phyloP scores from a whole-genome alignment of 2,888 invertebrate genomes.

The Amphiduros pacificus region DNA sequence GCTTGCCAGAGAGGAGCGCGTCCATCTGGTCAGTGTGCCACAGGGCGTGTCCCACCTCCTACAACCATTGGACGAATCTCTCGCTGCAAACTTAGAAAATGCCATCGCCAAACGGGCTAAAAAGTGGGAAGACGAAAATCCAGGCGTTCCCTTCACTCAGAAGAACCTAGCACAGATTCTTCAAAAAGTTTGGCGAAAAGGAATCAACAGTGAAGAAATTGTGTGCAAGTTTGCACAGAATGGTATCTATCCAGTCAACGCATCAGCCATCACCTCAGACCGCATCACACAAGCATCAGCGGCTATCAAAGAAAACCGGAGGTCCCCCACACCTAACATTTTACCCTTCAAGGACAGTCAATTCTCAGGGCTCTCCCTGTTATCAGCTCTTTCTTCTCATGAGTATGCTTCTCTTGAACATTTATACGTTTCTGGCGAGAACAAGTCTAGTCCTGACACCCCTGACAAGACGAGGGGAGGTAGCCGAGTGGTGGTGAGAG shows the following conservation, averaged over 20 bases:
- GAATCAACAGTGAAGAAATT: constrained; percentile 23
- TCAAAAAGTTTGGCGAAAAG: constrained; percentile 28
- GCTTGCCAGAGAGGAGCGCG: constrained; percentile 29
- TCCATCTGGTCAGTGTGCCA: constrained; percentile 28
- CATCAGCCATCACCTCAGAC: constrained; percentile 28
- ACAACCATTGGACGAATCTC: constrained; percentile 28
- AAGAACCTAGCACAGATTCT: constrained; percentile 28
- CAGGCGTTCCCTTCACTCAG: constrained; percentile 22
- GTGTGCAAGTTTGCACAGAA: constrained; percentile 23
- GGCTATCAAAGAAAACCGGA: constrained; percentile 15
- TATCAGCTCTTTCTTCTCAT: constrained; percentile 29
- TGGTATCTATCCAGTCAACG: constrained; percentile 33
- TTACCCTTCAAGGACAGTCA: neutral
- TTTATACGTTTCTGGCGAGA: constrained; percentile 2
- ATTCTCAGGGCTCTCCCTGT: constrained; percentile 24
- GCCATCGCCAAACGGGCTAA: constrained; percentile 21
- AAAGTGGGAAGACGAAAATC: constrained; percentile 29
- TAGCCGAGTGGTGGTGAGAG: neutral
- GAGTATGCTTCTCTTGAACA: constrained; percentile 28
- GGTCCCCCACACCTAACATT: constrained; percentile 2
- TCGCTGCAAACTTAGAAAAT: constrained; percentile 20
- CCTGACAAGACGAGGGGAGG: neutral
- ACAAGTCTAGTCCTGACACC: neutral
- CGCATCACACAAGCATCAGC: constrained; percentile 18
- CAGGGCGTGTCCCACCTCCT: constrained; percentile 27